Conservation (phyloP, 2,888 invertebrate genomes). For the Panopea generosa region DNA sequence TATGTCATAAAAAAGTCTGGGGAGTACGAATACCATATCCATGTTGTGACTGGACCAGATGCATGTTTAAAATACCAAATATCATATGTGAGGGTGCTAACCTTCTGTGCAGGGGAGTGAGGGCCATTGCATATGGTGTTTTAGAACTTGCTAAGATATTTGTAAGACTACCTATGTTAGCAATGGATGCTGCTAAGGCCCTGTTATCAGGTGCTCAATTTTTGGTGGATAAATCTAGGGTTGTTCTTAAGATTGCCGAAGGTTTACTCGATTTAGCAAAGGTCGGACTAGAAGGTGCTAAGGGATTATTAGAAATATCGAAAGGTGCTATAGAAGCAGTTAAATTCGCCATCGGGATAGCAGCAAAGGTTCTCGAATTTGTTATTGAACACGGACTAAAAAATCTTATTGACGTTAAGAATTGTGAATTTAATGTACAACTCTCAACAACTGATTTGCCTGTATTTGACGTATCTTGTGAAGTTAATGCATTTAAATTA, state of each 20-base stretch:
- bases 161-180: constrained; percentile 46
- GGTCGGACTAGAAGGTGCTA: constrained; percentile 31
- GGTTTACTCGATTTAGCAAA: constrained; percentile 36
- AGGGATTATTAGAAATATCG: constrained; percentile 30
- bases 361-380: constrained; percentile 30
- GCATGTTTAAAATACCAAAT: constrained; percentile 57
- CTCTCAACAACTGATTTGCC: constrained; percentile 12
- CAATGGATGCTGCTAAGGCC: constrained; percentile 46
- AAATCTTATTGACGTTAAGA: constrained; percentile 24
- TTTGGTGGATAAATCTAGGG: constrained; percentile 54
- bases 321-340: constrained; percentile 40
- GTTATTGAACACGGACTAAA: constrained; percentile 34
- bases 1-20: constrained; percentile 27
- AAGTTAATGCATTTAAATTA: constrained; percentile 27
- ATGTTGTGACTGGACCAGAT: constrained; percentile 46
- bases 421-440: constrained; percentile 38
- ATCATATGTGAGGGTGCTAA: constrained; percentile 47
- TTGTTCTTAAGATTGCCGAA: constrained; percentile 39
- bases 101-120: constrained; percentile 33
- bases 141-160: constrained; percentile 55
- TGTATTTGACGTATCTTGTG: constrained; percentile 34
- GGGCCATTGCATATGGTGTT: constrained; percentile 46
- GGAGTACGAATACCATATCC: constrained; percentile 40
- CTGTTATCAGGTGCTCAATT: constrained; percentile 41
- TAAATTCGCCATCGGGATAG: constrained; percentile 29